phyloP scores from a whole-genome alignment of 2,888 invertebrate species.

The Polydrusus cervinus region DNA sequence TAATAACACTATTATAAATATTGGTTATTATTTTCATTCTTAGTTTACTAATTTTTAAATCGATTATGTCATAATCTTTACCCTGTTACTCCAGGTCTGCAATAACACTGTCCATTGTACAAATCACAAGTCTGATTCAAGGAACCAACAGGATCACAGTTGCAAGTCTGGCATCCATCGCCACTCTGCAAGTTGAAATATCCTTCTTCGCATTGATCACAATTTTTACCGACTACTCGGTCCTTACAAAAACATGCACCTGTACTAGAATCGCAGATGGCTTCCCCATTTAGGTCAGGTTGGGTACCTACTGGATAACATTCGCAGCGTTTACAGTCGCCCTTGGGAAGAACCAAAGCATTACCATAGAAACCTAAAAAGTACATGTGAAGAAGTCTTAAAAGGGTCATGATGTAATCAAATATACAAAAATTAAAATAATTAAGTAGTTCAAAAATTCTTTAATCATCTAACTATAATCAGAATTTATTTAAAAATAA shows the following conservation, averaged over 20 bases:
- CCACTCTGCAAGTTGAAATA: conserved; percentile 90
- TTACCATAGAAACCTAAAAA: conserved; percentile 91
- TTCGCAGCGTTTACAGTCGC: conserved; percentile 91
- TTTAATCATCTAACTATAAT: too few species aligned
- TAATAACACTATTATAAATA: too few species aligned
- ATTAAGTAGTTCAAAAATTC: too few species aligned
- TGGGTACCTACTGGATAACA: conserved; percentile 90
- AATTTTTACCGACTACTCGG: conserved; percentile 87
- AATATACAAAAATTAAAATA: too few species aligned
- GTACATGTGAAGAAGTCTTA: too few species aligned
- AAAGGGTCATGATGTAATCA: too few species aligned
- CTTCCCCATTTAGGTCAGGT: conserved; percentile 82
- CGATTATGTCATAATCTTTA: conserved; percentile 63
- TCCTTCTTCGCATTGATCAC: conserved; percentile 89
- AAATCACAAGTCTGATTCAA: conserved; percentile 89
- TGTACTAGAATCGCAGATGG: conserved; percentile 85
- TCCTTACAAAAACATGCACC: conserved; percentile 88
- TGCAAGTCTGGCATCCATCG: conserved; percentile 89
- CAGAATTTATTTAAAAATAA: too few species aligned
- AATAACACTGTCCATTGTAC: conserved; percentile 90
- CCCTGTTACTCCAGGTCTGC: conserved; percentile 92
- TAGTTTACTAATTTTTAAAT: too few species aligned
- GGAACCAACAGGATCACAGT: conserved; percentile 92
- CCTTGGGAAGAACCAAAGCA: conserved; percentile 91
- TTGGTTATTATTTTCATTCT: too few species aligned